These are phyloP conservation scores for Cyanocitta stelleri DNA, from an alignment of 2,113 vertebrate genomes.

Conservation along the genomic window DNA sequence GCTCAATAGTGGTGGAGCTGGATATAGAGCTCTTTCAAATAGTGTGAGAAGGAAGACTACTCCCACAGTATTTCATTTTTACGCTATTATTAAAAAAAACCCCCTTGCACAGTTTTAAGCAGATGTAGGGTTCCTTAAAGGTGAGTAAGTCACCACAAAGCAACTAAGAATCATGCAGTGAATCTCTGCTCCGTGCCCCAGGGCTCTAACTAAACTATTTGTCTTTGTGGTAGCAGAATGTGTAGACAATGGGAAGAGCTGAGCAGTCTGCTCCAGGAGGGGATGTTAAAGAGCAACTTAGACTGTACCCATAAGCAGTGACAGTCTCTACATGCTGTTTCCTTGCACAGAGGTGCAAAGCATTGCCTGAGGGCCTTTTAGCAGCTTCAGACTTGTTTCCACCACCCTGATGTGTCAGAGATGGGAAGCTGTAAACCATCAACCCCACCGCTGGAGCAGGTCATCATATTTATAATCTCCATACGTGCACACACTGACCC, in stretches of 20 bases:
- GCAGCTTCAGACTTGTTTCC: background rate
- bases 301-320: background rate
- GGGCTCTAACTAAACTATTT: background rate
- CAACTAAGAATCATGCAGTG: background rate
- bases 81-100: background rate
- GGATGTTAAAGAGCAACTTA: background rate
- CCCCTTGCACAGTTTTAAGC: background rate
- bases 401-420: background rate
- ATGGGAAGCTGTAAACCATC: background rate
- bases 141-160: background rate
- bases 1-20: background rate
- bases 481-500: fast-evolving
- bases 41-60: background rate
- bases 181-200: background rate
- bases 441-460: background rate
- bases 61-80: background rate
- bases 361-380: background rate
- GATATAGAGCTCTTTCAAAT: background rate
- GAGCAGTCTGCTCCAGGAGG: background rate
- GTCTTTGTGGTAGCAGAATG: background rate
- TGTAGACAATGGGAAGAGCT: background rate
- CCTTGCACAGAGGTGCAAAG: background rate
- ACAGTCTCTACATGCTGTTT: background rate
- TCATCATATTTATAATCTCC: background rate
- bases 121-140: background rate